Evolutionary conservation across 1,140 invertebrate genomes (phyloP).

Genomic region (Wasmannia auropunctata): DNA sequence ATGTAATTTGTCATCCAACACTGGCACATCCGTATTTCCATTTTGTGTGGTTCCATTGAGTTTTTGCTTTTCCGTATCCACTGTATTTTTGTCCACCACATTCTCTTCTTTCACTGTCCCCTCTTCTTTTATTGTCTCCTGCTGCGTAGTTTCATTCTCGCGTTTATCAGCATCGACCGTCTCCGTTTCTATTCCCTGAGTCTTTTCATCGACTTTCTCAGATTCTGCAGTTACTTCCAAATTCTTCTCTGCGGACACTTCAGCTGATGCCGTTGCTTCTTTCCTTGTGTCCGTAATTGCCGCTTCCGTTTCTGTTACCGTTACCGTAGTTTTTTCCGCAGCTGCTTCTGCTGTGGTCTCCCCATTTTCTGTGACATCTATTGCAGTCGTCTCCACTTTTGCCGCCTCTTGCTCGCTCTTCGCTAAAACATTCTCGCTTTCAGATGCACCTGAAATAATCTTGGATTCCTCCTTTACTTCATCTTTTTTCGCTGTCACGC

Average conservation of each 20-base stretch:
- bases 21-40: constrained; percentile 66
- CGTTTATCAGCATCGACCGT: constrained; percentile 50
- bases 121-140: constrained; percentile 53
- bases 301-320: constrained; percentile 59
- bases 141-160: constrained; percentile 56
- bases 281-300: constrained; percentile 44
- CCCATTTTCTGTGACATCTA: constrained; percentile 56
- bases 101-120: constrained; percentile 69
- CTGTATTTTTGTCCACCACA: constrained; percentile 60
- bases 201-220: constrained; percentile 62
- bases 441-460: constrained; percentile 33
- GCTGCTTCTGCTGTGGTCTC: constrained; percentile 46
- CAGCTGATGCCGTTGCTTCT: constrained; percentile 36
- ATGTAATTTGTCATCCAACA: constrained; percentile 74
- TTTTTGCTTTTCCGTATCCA: constrained; percentile 72
- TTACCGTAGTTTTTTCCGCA: constrained; percentile 48
- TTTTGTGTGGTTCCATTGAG: constrained; percentile 76
- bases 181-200: constrained; percentile 44
- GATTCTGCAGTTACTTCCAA: constrained; percentile 53
- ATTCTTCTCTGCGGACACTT: constrained; percentile 31
- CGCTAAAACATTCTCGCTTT: constrained; percentile 45
- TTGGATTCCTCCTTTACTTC: constrained; percentile 64
- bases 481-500: constrained; percentile 56
- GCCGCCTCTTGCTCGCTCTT: constrained; percentile 55
- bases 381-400: constrained; percentile 18